phyloP scores from a whole-genome alignment of 2,888 invertebrate species.

The Tipula lateralis region DNA sequence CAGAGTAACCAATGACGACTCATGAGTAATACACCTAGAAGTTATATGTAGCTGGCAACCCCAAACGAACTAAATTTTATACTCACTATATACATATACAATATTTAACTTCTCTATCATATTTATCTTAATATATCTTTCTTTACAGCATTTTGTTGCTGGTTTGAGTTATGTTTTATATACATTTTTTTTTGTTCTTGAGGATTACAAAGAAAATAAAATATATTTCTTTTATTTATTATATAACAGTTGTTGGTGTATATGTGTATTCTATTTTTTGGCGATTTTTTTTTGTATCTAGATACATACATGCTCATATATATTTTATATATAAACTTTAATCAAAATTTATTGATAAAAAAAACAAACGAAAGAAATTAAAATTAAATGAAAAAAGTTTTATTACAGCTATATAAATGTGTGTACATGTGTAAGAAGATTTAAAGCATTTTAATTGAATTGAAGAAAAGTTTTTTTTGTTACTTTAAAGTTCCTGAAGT shows the following conservation, averaged over 20 bases:
- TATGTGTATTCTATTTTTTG: not conserved
- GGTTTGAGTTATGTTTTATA: not conserved
- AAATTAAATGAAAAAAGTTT: conserved; percentile 24
- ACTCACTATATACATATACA: not conserved
- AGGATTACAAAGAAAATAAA: not conserved
- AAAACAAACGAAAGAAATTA: not conserved
- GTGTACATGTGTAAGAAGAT: not conserved
- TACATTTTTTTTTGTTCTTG: not conserved
- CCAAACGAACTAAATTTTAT: not conserved
- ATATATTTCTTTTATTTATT: conserved; percentile 24
- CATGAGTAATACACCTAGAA: no score
- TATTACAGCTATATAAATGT: not conserved
- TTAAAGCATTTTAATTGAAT: not conserved
- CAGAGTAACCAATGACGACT: no score
- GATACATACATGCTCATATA: not conserved
- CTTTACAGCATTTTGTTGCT: not conserved
- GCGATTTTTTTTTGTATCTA: not conserved
- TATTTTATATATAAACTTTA: not conserved
- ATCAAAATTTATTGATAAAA: conserved; percentile 19
- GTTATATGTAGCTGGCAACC: no score
- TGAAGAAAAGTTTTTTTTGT: not conserved
- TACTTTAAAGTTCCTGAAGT: not conserved
- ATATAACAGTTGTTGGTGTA: not conserved
- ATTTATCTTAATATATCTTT: conserved; percentile 24
- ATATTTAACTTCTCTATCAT: conserved; percentile 13